Evolutionary conservation across 2,888 invertebrate species (phyloP).

Genomic region (Dorcus parallelipipedus): DNA sequence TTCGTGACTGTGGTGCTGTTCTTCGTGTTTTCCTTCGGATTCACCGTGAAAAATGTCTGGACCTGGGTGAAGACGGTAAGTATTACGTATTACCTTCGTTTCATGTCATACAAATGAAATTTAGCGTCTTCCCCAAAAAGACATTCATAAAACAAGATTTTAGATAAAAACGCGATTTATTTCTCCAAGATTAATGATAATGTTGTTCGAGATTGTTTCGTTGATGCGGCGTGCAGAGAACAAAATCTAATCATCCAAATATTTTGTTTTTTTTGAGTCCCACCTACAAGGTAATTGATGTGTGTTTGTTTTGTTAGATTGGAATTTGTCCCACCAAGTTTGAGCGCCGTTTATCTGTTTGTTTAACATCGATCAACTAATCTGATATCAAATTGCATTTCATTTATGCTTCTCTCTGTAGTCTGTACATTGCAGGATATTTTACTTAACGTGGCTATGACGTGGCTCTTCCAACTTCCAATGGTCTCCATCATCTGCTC

Average conservation of each 20-base stretch:
- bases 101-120: neutral
- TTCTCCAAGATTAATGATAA: no score
- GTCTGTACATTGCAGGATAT: slow-evolving; percentile 28
- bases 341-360: no score
- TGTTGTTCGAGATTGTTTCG: no score
- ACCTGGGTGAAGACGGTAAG: slow-evolving; percentile 27
- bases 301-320: neutral
- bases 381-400: neutral
- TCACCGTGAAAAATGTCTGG: slow-evolving; percentile 20
- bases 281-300: neutral
- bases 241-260: no score
- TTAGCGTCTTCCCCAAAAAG: no score
- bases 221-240: no score
- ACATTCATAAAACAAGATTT: no score
- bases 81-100: neutral
- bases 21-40: slow-evolving; percentile 25
- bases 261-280: neutral
- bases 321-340: no score
- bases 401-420: neutral
- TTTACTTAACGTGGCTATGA: slow-evolving; percentile 16
- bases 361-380: no score
- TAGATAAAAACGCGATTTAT: no score
- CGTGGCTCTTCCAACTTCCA: no score
- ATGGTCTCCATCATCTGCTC: slow-evolving; percentile 20
- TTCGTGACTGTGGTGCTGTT: slow-evolving; percentile 16